Evolutionary conservation across 2,113 vertebrate genomes (phyloP), one percentile per base, ranked within the genome.

Genomic region (Scophthalmus maximus): DNA sequence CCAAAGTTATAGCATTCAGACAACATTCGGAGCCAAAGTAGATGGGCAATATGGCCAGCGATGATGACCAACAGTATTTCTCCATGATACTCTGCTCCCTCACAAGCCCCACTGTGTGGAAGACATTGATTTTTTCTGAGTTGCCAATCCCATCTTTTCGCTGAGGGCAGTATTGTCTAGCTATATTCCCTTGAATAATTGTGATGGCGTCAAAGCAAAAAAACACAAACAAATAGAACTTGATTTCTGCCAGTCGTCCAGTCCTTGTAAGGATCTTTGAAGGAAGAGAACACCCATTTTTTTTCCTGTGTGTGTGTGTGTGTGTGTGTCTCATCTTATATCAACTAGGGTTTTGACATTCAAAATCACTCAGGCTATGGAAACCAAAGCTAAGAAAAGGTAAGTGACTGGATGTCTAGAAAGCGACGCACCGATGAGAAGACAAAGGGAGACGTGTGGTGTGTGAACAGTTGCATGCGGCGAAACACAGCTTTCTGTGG

Each of bases 121-220:
- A 82, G 67, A 73, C 80, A 84, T 88, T 76, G 78, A 86, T 84
- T 84, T 85, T 82, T 73, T 86, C 84, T 69, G 73, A 76, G 70
- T 87, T 82, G 76, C 76, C 71, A 80, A 72, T 78, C 59, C 65
- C 56, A 17, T 53, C n/a, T n/a, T 30, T 25, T 75, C 80, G 84
- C 88, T 85, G 29, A 76, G 78, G 79, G 82, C 86, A 76, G 70
- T 49, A 38, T 53, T 71, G 81, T 87, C 82, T 71, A 18, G 68
- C 71, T 51, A 61, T 77, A 65, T 78, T 88, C 57, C 42, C 73
- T 46, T 77, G 67, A 73, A 89, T 65, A 47, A 50, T 49, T 68
- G 49, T 75, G 68, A 89, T 79, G 60, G 40, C 68, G 73, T 85
- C 64, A 75, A 77, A 62, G 49, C 20, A 59, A 46, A 59, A 46